Conservation (phyloP, 2,797 vertebrate species). For the Brachyalestes nurse region DNA sequence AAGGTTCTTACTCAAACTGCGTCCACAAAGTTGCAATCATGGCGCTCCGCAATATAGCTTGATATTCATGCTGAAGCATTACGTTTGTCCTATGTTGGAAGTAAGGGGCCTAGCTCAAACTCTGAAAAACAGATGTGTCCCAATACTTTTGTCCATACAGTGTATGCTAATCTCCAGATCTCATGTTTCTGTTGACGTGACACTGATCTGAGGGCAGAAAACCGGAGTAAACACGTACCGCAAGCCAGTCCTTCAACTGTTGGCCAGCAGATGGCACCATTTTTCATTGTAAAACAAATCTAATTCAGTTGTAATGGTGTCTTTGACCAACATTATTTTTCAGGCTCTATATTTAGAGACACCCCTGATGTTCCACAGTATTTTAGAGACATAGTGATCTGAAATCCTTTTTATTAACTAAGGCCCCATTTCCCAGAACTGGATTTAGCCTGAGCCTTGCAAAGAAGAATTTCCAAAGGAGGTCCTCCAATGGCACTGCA, state of each 20-base stretch:
- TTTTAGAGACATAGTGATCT: neutral
- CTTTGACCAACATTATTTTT: neutral
- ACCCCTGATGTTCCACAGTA: neutral
- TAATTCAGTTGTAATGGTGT: too few relatives aligned
- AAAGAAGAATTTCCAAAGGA: too few relatives aligned
- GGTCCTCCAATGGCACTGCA: too few relatives aligned
- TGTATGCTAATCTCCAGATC: neutral
- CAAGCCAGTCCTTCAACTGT: neutral
- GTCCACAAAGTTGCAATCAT: too few relatives aligned
- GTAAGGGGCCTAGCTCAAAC: too few relatives aligned
- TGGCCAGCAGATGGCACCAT: slow-evolving; percentile 47
- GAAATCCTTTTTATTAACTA: neutral
- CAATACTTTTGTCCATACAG: too few relatives aligned
- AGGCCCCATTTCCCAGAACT: neutral
- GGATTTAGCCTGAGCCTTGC: too few relatives aligned
- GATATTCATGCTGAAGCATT: too few relatives aligned
- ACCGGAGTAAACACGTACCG: neutral
- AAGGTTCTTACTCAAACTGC: too few relatives aligned
- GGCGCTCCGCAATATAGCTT: too few relatives aligned
- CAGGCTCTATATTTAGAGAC: neutral
- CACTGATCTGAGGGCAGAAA: neutral
- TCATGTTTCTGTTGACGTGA: neutral
- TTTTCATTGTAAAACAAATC: slow-evolving; percentile 19
- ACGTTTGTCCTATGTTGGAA: too few relatives aligned
- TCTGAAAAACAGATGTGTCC: too few relatives aligned